Conservation (phyloP, 2,113 vertebrate genomes). For the Labeo rohita region DNA sequence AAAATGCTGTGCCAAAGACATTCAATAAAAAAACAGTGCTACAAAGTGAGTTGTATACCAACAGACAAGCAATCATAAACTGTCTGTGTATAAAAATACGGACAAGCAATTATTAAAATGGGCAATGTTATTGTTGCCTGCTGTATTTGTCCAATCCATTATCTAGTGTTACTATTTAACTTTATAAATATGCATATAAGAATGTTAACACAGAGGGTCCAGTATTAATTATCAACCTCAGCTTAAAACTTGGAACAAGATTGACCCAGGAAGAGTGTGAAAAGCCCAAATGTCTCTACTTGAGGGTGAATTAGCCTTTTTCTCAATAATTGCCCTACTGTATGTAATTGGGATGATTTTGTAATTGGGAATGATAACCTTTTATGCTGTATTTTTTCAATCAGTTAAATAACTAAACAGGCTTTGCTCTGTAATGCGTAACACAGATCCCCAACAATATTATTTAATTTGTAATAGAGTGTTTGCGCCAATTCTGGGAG, state of each 20-base stretch:
- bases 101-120: neutral
- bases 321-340: neutral
- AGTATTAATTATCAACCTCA: neutral
- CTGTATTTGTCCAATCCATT: neutral
- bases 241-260: neutral
- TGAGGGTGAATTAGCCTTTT: neutral
- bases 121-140: neutral
- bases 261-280: neutral
- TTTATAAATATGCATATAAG: neutral
- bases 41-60: no score
- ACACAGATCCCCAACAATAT: neutral
- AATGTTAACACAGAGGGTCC: neutral
- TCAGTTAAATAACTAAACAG: neutral
- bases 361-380: neutral
- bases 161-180: neutral
- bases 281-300: neutral
- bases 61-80: no score
- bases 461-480: slow-evolving; percentile 19
- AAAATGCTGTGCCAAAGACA: neutral
- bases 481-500: slow-evolving; percentile 28
- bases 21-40: no score
- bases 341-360: neutral
- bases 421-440: neutral
- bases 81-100: neutral
- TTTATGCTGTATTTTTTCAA: neutral